These are phyloP conservation scores for Tor tambroides DNA, from an alignment of 2,113 vertebrate species.

Conservation along the genomic window DNA sequence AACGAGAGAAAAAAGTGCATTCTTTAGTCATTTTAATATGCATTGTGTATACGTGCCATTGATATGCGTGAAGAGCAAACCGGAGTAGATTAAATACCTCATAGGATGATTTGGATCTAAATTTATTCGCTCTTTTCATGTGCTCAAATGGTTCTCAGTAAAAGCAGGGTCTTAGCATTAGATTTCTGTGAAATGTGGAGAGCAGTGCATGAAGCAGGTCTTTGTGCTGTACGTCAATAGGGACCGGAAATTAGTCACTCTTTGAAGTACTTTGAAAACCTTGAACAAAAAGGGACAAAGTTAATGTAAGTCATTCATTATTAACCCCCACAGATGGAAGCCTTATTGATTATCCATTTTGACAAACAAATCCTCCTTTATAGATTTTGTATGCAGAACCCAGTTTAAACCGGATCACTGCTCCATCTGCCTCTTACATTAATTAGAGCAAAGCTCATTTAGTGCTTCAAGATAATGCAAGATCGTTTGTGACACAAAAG, in stretches of 20 bases:
- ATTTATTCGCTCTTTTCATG: conserved; percentile 8
- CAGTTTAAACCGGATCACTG: background rate
- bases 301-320: conserved; percentile 47
- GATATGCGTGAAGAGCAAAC: background rate
- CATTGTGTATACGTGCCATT: background rate
- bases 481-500: background rate
- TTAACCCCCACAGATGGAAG: conserved; percentile 34
- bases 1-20: background rate
- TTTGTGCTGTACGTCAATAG: conserved; percentile 34
- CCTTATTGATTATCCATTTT: conserved; percentile 44
- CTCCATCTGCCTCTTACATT: background rate
- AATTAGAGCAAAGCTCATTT: conserved; percentile 18
- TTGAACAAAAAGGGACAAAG: conserved; percentile 25
- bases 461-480: background rate
- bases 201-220: background rate
- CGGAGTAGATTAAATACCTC: background rate
- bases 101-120: background rate
- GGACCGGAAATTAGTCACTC: conserved; percentile 23
- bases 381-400: conserved; percentile 29
- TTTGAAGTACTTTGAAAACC: conserved; percentile 43
- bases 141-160: background rate
- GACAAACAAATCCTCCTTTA: conserved; percentile 31
- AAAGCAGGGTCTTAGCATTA: conserved; percentile 6
- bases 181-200: conserved; percentile 25
- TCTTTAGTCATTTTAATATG: conserved; percentile 6